Evolutionary conservation across 1,140 invertebrate species (phyloP).

Genomic region (Mycetomoellerius zeteki): DNA sequence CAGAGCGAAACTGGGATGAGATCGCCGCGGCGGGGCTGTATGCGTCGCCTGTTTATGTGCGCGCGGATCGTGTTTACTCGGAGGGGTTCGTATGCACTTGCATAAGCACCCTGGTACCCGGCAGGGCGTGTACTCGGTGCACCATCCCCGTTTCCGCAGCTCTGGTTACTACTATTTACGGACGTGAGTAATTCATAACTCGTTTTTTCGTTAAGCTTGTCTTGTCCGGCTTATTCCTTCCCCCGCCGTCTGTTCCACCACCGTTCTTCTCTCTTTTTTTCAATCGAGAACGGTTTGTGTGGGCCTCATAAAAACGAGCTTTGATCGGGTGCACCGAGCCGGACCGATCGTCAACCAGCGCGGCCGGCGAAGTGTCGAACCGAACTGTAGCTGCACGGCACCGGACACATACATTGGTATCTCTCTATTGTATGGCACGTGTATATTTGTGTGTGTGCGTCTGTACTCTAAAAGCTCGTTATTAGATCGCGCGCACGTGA

Average conservation of each 20-base stretch:
- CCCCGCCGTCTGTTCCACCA: too few relatives aligned
- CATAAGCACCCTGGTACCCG: conserved; percentile 36
- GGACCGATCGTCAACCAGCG: conserved; percentile 47
- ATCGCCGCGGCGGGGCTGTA: conserved; percentile 29
- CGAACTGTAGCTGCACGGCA: conserved; percentile 23
- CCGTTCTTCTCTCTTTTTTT: conserved; percentile 22
- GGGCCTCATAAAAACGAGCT: conserved; percentile 63
- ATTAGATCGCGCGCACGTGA: conserved; percentile 62
- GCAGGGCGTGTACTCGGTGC: not conserved
- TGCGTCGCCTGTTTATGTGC: conserved; percentile 35
- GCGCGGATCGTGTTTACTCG: conserved; percentile 50
- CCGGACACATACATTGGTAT: conserved; percentile 2
- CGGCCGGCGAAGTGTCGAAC: conserved; percentile 43
- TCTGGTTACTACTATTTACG: conserved; percentile 45
- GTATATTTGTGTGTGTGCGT: not conserved
- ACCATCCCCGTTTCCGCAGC: not conserved
- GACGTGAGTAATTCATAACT: conserved; percentile 61
- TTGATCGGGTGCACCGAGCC: conserved; percentile 61
- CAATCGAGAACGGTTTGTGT: conserved; percentile 26
- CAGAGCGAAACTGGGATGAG: conserved; percentile 53
- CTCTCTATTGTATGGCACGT: not conserved
- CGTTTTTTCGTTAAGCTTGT: conserved; percentile 53
- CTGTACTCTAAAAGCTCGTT: conserved; percentile 49
- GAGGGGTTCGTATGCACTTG: conserved; percentile 49
- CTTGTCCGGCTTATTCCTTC: conserved; percentile 5